Evolutionary conservation across 2,888 invertebrate genomes (phyloP), one percentile per base, ranked within the genome.

Genomic region (Sarcophaga carnaria): DNA sequence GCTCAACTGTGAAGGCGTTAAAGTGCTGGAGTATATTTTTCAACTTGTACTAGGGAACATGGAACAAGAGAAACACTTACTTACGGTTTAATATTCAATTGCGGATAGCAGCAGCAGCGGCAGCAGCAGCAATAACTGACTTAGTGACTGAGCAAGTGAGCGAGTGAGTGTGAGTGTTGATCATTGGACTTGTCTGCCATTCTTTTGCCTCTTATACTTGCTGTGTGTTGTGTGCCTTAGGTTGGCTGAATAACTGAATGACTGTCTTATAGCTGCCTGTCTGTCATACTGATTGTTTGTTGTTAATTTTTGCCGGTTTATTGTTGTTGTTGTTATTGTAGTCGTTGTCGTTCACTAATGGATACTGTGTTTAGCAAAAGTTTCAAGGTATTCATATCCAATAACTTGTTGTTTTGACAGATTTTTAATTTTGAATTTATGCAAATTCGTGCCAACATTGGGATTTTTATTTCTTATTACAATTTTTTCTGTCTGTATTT

Each of bases 381-480:
- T 80, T 81, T 87, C 83, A 83, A 86, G 83, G 83, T 83, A 83
- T 81, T 87, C 75, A 75, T 79, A 72, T 20, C 66, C 77, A 80
- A 87, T 83, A 83, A 83, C 78, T 81, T 83, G 83, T 78, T 87
- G 84, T 87, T 87, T 82, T 87, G 87, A 85, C 87, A 87, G 86
- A 79, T 87, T 89, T 27, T 87, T 88, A 87, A 89, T 86, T 88
- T 88, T 81, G 84, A 83, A 87, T 88, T 88, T 87, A 88, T 88
- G 84, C 84, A 87, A 87, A 88, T 88, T 89, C 86, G 84, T 81
- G 84, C 76, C 69, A 84, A 81, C 77, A 69, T 78, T 79, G 27
- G 81, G 47, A 82, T 85, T 77, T 66, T 87, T 83, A 54, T 74
- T 59, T 60, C 14, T 69, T 20, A n/a, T 20, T 62, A 62, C 62